Evolutionary conservation across 1,140 invertebrate species (phyloP).

Genomic region (Oryctes rhinoceros): DNA sequence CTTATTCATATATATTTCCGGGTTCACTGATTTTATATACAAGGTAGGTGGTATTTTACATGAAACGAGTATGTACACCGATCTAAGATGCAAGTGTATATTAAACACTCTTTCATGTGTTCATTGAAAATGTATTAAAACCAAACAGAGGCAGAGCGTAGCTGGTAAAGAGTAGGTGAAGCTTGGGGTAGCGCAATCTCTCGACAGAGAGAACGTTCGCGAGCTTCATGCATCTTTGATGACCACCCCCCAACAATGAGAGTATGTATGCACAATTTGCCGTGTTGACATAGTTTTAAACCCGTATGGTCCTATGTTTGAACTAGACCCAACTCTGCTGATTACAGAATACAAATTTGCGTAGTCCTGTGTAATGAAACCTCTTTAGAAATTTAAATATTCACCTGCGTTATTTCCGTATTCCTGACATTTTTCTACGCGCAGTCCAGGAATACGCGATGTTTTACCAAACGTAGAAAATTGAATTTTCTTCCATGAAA

Average conservation of each 20-base stretch:
- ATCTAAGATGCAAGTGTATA: slow-evolving; percentile 42
- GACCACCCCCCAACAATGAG: slow-evolving; percentile 54
- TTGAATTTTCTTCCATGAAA: background rate
- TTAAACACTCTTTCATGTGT: slow-evolving; percentile 55
- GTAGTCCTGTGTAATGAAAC: slow-evolving; percentile 35
- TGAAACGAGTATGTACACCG: background rate
- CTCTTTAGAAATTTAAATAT: slow-evolving; percentile 43
- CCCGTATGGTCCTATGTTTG: slow-evolving; percentile 43
- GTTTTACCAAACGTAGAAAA: background rate
- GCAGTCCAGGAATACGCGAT: background rate
- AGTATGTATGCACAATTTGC: slow-evolving; percentile 57
- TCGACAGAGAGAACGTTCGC: slow-evolving; percentile 41
- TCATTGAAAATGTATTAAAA: slow-evolving; percentile 61
- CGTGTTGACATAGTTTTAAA: slow-evolving; percentile 59
- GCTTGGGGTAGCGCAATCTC: slow-evolving; percentile 44
- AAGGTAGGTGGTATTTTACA: background rate
- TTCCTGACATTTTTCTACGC: background rate
- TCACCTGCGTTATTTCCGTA: slow-evolving; percentile 36
- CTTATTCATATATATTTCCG: too few species aligned
- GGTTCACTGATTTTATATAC: too few species aligned
- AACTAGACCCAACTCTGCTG: slow-evolving; percentile 38
- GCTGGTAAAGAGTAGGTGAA: slow-evolving; percentile 22
- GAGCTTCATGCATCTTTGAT: slow-evolving; percentile 57
- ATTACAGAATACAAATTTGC: slow-evolving; percentile 44
- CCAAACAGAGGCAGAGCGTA: slow-evolving; percentile 52